Evolutionary conservation across 2,113 vertebrate genomes (phyloP), one percentile per base, ranked within the genome.

Genomic region (Sarotherodon lohbergeri): DNA sequence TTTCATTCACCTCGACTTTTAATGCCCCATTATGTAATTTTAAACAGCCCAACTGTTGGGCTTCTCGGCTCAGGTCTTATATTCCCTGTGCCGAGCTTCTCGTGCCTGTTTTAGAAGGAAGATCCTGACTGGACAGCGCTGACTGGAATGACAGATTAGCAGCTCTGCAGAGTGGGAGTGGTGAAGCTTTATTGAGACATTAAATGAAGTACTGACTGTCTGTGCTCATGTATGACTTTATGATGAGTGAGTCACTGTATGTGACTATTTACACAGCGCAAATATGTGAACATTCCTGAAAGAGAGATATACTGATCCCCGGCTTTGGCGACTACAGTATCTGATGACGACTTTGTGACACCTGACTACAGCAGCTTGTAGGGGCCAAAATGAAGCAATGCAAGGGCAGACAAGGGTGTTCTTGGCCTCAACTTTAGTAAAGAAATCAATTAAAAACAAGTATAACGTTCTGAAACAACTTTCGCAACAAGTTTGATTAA

Each of bases 321-420:
- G n/a, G 16, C 81, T 19, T 71, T 56, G 52, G 13, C 34, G 78
- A 86, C 55, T 66, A 59, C 34, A 39, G 91, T 92, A 89, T 95
- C 92, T 89, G 90, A 80, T 95, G 89, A 92, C 86, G 19, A 83
- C 88, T 91, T 73, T 80, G 52, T 84, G 66, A 91, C 92, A 93
- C 86, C 86, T 92, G 90, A 93, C 90, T 83, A 83, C 19, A 63
- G 86, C 88, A 76, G 87, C 85, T 82, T 61, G 87, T 9, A 80
- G 59, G 66, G 89, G 46, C 36, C 90, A 88, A 90, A 92, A 27
- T 84, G 71, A 91, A 84, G n/a, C 52, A 50, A 52, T 41, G 57
- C 93, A 95, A 96, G 95, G 95, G 86, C 94, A 92, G 87, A 88
- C 83, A 94, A 94, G 93, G 89, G 78, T 94, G 87, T 57, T 80